Evolutionary conservation across 2,888 invertebrate genomes (phyloP), one percentile per base, ranked within the genome.

Genomic region (Dendrolimus houi): DNA sequence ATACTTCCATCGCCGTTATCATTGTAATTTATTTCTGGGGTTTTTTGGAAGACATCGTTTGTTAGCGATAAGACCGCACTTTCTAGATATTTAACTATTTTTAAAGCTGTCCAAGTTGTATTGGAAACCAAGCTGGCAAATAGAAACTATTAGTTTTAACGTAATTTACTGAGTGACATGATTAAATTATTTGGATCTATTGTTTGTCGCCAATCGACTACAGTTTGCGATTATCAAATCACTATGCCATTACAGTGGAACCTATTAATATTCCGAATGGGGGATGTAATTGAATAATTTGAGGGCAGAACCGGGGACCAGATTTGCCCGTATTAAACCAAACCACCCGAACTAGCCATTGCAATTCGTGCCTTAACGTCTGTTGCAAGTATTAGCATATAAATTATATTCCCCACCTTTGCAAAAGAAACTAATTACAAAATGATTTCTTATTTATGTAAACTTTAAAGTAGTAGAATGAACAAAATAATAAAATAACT

Each of bases 231-330:
- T 74, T 79, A 74, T 75, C 68, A 71, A 75, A 78, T 77, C 72
- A 75, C 68, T 68, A 70, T 65, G 67, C 68, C 68, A 74, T 75
- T 71, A 74, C 67, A 63, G 68, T 67, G 61, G 60, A 62, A 62
- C 67, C 70, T 68, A 79, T 80, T 79, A 79, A 78, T 79, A 79
- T 80, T 79, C 78, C 65, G 71, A 72, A 74, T 76, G 72, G 70
- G 67, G 66, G 68, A 64, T 64, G 66, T 63, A 62, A 60, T 64
- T 61, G 77, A 77, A 80, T 83, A 81, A 79, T 81, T 80, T 77
- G 69, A 64, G 73, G 67, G 68, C 66, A 70, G 64, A 72, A 74
- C 71, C 69, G 68, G 68, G 67, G 65, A 63, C 12, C 47, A 47
- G 47, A 47, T 10, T 10, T 47, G 47, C 47, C 47, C 9, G 47